phyloP scores from a whole-genome alignment of 2,797 vertebrate species.

The Enteromius paludinosus region DNA sequence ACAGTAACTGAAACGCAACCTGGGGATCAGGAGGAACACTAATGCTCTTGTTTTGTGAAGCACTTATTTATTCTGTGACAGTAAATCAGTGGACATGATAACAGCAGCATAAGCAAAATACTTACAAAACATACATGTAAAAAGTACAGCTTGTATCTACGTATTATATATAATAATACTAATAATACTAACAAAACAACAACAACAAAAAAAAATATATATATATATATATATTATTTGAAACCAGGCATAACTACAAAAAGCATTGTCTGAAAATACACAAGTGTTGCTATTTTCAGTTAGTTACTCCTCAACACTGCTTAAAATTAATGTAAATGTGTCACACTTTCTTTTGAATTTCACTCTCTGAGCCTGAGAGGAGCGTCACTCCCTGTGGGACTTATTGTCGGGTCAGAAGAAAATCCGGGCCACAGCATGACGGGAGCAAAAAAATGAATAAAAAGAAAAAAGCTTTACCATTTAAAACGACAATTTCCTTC shows the following conservation, averaged over 20 bases:
- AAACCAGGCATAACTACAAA: not conserved
- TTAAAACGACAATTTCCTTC: slow-evolving; percentile 41
- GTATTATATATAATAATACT: too few relatives aligned
- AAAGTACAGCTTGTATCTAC: too few relatives aligned
- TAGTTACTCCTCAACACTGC: not conserved
- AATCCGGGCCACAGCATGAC: slow-evolving; percentile 25
- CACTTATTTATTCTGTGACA: slow-evolving; percentile 11
- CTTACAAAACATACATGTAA: not conserved
- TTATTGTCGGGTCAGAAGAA: slow-evolving; percentile 14
- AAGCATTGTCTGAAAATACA: not conserved
- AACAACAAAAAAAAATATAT: too few relatives aligned
- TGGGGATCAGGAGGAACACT: not conserved
- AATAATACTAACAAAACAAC: too few relatives aligned
- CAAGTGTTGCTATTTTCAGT: not conserved
- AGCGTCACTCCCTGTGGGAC: not conserved
- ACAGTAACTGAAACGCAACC: not conserved
- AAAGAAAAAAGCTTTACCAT: slow-evolving; percentile 11
- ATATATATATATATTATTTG: too few relatives aligned
- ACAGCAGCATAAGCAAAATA: not conserved
- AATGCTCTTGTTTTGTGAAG: not conserved
- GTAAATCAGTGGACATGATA: not conserved
- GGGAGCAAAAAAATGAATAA: slow-evolving; percentile 28
- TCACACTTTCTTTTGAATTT: not conserved
- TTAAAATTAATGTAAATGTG: not conserved
- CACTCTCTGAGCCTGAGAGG: slow-evolving; percentile 4